Percentiles rank a stretch among this genome's conserved stretches.
Evolutionary conservation across 2,797 vertebrate genomes (phyloP).

Genomic region (Darevskia mixta): DNA sequence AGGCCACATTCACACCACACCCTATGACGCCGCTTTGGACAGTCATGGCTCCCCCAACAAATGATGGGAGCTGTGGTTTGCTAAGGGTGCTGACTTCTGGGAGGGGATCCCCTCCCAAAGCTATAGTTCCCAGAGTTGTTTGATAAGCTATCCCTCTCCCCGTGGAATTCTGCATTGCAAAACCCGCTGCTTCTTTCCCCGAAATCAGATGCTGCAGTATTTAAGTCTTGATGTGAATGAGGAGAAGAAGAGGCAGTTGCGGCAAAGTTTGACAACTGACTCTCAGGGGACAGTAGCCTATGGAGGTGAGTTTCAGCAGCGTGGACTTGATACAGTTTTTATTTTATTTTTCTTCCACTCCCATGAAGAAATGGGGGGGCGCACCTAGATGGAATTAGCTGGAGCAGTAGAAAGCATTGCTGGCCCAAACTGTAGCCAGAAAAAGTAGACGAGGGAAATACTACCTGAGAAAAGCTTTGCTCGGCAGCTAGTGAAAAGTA

Average conservation of each 20-base stretch:
- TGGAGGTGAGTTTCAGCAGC: conserved; percentile 82
- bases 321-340: background rate
- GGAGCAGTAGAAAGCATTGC: background rate
- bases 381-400: too few relatives aligned
- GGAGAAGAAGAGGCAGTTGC: conserved; percentile 85
- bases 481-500: background rate
- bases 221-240: conserved; percentile 87
- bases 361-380: too few relatives aligned
- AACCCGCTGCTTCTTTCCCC: background rate
- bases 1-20: background rate
- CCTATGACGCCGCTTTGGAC: too few relatives aligned
- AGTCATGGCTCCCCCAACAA: too few relatives aligned
- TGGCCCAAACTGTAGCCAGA: background rate
- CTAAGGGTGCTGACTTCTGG: too few relatives aligned
- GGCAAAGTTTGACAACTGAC: conserved; percentile 85
- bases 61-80: too few relatives aligned
- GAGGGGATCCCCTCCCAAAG: background rate
- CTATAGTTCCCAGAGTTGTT: background rate
- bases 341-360: too few relatives aligned
- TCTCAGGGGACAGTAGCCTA: conserved; percentile 90
- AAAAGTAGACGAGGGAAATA: background rate
- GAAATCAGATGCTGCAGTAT: conserved; percentile 85
- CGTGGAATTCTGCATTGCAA: too few relatives aligned
- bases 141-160: background rate
- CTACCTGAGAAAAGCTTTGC: background rate